Evolutionary conservation across 2,888 invertebrate genomes (phyloP).

Genomic region (Drymonia ruficornis): DNA sequence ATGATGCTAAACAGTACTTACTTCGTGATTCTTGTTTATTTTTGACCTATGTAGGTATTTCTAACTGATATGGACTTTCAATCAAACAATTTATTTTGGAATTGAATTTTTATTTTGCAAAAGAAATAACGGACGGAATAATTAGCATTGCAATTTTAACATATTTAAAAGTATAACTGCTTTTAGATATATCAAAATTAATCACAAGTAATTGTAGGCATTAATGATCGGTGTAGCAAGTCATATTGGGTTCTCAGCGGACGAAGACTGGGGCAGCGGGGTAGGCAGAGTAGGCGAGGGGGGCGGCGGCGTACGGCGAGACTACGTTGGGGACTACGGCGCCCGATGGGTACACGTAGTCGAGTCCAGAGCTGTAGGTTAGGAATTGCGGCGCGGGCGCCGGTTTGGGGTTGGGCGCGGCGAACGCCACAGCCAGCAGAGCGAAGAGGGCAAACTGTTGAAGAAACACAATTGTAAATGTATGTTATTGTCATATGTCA

Average conservation of each 20-base stretch:
- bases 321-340: conserved; percentile 44
- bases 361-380: conserved; percentile 55
- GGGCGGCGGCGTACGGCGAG: conserved; percentile 59
- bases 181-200: too few species aligned
- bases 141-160: background rate
- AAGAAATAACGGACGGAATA: background rate
- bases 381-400: conserved; percentile 51
- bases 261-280: conserved; percentile 45
- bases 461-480: conserved; percentile 12
- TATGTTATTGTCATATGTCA: background rate
- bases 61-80: background rate
- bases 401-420: conserved; percentile 69
- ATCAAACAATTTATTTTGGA: background rate
- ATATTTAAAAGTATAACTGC: background rate
- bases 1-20: too few species aligned
- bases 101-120: background rate
- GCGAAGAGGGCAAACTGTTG: conserved; percentile 79
- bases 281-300: conserved; percentile 44
- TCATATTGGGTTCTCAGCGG: conserved; percentile 36
- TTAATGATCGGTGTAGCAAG: too few species aligned
- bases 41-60: too few species aligned
- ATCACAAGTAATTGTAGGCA: background rate
- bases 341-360: conserved; percentile 60
- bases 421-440: conserved; percentile 77
- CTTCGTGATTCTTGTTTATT: too few species aligned